phyloP scores from a whole-genome alignment of 2,888 invertebrate genomes.

The Gymnosoma rotundatum region DNA sequence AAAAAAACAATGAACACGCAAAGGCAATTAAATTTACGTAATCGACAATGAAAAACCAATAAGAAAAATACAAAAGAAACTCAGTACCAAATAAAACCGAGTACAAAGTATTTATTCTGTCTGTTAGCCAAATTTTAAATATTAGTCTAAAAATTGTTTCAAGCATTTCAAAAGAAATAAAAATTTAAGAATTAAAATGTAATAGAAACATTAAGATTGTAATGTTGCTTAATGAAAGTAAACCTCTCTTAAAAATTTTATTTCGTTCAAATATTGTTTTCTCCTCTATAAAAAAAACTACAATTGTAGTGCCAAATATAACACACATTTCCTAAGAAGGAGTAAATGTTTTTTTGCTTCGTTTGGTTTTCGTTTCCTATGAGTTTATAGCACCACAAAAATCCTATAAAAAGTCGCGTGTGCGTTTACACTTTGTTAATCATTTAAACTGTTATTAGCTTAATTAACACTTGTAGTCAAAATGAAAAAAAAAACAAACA shows the following conservation, averaged over 20 bases:
- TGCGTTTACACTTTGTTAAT: conserved; percentile 66
- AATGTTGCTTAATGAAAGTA: neutral
- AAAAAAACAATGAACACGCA: conserved; percentile 79
- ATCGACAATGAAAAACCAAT: conserved; percentile 80
- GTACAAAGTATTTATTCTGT: neutral
- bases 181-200: conserved; percentile 21
- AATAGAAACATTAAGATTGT: conserved; percentile 57
- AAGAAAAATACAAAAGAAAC: conserved; percentile 13
- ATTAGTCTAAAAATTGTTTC: conserved; percentile 18
- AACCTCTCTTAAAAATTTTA: conserved; percentile 37
- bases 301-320: no score
- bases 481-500: neutral
- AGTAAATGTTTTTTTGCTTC: no score
- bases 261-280: no score
- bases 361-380: no score
- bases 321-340: no score
- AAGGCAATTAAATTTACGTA: no score
- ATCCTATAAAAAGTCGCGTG: conserved; percentile 64
- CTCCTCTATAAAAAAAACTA: no score
- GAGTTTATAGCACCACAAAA: no score
- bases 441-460: conserved; percentile 70
- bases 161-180: neutral
- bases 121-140: neutral
- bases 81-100: conserved; percentile 8
- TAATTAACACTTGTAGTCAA: conserved; percentile 70